Conservation (phyloP, 2,797 vertebrate genomes). For the Simalia tracyae region DNA sequence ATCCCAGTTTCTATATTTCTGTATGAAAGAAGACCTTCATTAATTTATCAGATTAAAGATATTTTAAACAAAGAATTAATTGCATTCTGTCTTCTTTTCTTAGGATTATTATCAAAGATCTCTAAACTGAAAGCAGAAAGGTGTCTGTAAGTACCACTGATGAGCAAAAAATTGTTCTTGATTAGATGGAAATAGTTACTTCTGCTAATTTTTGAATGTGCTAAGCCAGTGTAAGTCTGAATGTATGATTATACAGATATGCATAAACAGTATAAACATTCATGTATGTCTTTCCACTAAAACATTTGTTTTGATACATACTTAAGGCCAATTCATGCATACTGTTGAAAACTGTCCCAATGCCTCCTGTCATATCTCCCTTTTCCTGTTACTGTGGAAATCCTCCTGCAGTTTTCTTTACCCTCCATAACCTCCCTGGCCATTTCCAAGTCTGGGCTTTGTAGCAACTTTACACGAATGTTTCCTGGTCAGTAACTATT, state of each 20-base stretch:
- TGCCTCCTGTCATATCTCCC: too few relatives aligned
- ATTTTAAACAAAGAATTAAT: not conserved
- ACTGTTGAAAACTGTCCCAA: not conserved
- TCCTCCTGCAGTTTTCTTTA: too few relatives aligned
- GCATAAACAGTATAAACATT: fast-evolving
- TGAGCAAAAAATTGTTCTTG: not conserved
- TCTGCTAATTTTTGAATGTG: not conserved
- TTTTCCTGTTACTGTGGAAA: too few relatives aligned
- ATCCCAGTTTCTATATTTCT: not conserved
- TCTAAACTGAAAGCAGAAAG: conserved; percentile 91
- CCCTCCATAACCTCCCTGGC: too few relatives aligned
- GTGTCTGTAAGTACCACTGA: conserved; percentile 85
- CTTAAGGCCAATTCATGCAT: not conserved
- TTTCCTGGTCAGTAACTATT: too few relatives aligned
- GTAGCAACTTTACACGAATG: too few relatives aligned
- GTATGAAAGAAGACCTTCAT: not conserved
- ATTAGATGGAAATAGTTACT: conserved; percentile 17
- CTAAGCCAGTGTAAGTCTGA: not conserved
- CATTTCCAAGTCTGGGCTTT: too few relatives aligned
- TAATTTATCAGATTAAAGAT: not conserved
- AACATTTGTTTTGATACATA: not conserved
- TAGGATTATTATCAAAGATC: conserved; percentile 91
- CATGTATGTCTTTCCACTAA: not conserved
- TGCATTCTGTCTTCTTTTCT: conserved; percentile 56
- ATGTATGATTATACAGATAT: not conserved